Base-by-base conservation (phyloP, 1,140 invertebrate species). In the Doryteuthis pealeii region DNA sequence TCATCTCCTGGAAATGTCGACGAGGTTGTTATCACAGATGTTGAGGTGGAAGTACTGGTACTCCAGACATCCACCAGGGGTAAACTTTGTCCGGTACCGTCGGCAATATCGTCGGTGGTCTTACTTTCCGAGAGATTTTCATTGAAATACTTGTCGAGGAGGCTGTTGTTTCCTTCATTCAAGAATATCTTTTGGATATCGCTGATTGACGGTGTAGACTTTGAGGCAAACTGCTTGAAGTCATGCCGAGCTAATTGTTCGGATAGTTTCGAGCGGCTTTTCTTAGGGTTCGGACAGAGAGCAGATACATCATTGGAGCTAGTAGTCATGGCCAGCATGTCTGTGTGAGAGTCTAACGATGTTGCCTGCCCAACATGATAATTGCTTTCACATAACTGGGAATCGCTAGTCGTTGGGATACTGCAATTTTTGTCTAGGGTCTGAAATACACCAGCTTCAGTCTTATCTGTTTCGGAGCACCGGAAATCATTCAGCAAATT, bases 81-180 rank as follows among this genome's bases (percentile, higher is more conserved):
- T 28, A 62, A 22, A n/a, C 54, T 28, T n/a, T n/a, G 22, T 40
- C 35, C 35, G 6, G 10, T 6, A 18, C 5, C 26, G 54, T 8
- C 54, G 5, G 26, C 79, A 28, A 82, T 26, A 33, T 83, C 80
- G 78, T 83, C 83, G 66, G 83, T 83, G 1, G 81, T 82, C 74
- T 83, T 81, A 12, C 74, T 77, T 76, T 82, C 79, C 12, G 78
- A 78, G 31, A 71, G 75, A 12, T 80, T 80, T 32, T 79, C 75
- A 30, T 80, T 79, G 80, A 84, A 84, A 72, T 86, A 86, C 75
- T 84, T 83, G 73, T 86, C 82, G 78, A 84, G 84, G 76, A 84
- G 83, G 70, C 83, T 86, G 67, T 77, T 77, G 74, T 81, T 83
- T 28, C 81, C 80, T 71, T 80, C 81, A 58, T 78, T 75, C 10